A percentile compares a stretch with the other conserved stretches of the same genome.
Evolutionary conservation across 1,140 invertebrate species (phyloP).

Genomic region (Rhagoletis pomonella): DNA sequence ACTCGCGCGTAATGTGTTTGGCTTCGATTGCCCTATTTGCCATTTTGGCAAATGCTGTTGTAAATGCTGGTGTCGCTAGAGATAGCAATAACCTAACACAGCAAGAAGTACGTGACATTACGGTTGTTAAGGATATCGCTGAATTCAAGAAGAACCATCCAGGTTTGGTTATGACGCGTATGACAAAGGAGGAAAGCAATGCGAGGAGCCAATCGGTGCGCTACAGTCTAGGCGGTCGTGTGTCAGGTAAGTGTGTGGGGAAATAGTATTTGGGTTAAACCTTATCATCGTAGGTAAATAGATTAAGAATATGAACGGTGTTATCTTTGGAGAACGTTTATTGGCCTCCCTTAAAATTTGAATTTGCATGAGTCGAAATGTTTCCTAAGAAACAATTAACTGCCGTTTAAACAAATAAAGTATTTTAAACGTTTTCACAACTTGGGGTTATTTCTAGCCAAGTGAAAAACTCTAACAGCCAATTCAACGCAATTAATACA

Average conservation of each 20-base stretch:
- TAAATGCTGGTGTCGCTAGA: not conserved
- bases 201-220: conserved; percentile 58
- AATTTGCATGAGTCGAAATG: no score
- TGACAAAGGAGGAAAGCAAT: conserved; percentile 56
- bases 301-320: no score
- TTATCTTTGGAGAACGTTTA: no score
- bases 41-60: not conserved
- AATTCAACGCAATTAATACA: no score
- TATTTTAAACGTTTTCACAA: no score
- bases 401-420: no score
- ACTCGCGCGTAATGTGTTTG: not conserved
- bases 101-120: not conserved
- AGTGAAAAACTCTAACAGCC: no score
- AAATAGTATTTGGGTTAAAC: no score
- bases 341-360: no score
- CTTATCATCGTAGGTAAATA: no score
- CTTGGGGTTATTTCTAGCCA: no score
- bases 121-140: conserved; percentile 64
- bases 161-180: conserved; percentile 58
- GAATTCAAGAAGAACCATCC: conserved; percentile 65
- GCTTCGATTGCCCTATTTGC: not conserved
- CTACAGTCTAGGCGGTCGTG: conserved; percentile 64
- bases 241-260: conserved; percentile 60
- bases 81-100: not conserved
- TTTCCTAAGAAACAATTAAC: no score